These are phyloP conservation scores for Scartelaos histophorus DNA, from an alignment of 2,113 vertebrate genomes.

Conservation along the genomic window DNA sequence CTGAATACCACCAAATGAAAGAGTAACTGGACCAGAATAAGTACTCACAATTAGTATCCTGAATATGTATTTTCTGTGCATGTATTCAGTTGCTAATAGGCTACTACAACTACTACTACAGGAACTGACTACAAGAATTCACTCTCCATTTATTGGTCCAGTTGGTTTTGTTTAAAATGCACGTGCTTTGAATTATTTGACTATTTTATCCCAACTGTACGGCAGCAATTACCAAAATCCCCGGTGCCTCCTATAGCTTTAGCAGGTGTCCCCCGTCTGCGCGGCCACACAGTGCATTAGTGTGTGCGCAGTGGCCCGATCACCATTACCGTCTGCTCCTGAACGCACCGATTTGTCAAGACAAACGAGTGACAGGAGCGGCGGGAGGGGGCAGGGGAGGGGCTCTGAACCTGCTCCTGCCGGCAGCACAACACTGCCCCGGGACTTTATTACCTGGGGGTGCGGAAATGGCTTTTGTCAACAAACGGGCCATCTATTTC, in stretches of 20 bases:
- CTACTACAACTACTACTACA: not conserved
- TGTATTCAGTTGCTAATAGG: too few species aligned
- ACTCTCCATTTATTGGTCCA: not conserved
- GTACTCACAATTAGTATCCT: too few species aligned
- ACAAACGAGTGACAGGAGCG: constrained; percentile 49
- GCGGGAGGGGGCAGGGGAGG: constrained; percentile 15
- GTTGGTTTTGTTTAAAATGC: not conserved
- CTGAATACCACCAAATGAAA: too few species aligned
- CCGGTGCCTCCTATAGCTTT: constrained; percentile 33
- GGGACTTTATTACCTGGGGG: constrained; percentile 67
- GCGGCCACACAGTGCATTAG: not conserved
- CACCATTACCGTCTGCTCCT: constrained; percentile 36
- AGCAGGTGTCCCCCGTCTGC: constrained; percentile 27
- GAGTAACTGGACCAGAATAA: too few species aligned
- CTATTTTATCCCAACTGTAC: not conserved
- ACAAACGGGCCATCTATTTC: constrained; percentile 71
- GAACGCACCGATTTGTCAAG: constrained; percentile 62
- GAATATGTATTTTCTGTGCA: too few species aligned
- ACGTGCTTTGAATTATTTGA: not conserved
- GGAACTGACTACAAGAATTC: not conserved
- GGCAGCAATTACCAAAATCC: not conserved
- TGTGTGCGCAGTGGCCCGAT: constrained; percentile 5
- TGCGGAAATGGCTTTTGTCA: constrained; percentile 73
- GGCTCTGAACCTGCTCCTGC: constrained; percentile 49
- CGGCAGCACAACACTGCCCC: constrained; percentile 27